Conservation (phyloP, 1,140 invertebrate genomes). For the Sminthurides bifidus region DNA sequence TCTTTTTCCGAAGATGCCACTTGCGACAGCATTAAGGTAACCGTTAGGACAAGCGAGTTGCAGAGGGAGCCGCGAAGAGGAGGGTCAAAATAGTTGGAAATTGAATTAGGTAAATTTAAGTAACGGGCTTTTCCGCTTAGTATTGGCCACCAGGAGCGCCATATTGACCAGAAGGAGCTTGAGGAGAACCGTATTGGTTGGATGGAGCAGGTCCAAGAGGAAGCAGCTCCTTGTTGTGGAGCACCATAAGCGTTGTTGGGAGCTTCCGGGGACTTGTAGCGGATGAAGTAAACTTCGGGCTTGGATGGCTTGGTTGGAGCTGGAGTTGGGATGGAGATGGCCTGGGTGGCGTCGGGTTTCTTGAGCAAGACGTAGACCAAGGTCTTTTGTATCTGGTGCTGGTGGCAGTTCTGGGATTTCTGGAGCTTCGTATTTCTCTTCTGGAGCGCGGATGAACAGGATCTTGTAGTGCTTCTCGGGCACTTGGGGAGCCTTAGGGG, state of each 20-base stretch:
- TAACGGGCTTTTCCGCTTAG: background rate
- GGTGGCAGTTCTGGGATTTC: constrained; percentile 21
- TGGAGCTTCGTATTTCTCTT: constrained; percentile 51
- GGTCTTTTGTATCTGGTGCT: constrained; percentile 61
- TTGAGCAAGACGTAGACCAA: constrained; percentile 76
- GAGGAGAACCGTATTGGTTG: background rate
- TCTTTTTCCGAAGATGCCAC: too few relatives aligned
- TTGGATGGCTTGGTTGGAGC: constrained; percentile 65
- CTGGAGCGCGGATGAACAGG: constrained; percentile 75
- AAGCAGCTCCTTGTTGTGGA: constrained; percentile 33
- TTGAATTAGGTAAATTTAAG: background rate
- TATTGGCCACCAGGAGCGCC: background rate
- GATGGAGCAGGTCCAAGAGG: constrained; percentile 34
- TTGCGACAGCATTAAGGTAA: too few relatives aligned
- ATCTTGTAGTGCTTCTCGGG: constrained; percentile 62
- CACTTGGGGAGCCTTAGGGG: constrained; percentile 6
- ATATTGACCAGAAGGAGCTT: background rate
- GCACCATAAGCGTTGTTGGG: background rate
- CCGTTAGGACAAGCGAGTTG: too few relatives aligned
- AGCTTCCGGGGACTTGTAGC: constrained; percentile 44
- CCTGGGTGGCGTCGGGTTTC: constrained; percentile 69
- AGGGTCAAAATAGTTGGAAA: background rate
- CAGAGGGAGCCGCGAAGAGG: background rate
- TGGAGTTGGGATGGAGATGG: constrained; percentile 57
- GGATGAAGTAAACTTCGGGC: constrained; percentile 77